Conservation (phyloP, 2,797 vertebrate genomes). For the Falco berigora region DNA sequence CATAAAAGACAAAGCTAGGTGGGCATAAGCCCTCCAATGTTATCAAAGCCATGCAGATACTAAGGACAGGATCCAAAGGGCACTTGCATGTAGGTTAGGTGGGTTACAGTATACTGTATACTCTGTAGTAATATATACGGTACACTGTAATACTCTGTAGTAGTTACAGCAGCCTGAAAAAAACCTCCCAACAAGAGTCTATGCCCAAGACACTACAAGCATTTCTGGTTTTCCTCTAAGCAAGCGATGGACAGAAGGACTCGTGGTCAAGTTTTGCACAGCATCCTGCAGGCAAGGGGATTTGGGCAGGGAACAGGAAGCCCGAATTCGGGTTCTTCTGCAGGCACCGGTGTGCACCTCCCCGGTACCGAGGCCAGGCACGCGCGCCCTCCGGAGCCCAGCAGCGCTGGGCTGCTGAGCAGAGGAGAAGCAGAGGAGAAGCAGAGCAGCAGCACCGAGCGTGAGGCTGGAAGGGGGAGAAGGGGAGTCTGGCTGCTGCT, state of each 20-base stretch:
- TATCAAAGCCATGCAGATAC: not conserved
- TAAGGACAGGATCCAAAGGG: not conserved
- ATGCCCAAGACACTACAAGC: not conserved
- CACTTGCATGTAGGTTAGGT: not conserved
- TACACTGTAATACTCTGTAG: not conserved
- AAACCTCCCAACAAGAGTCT: fast-evolving
- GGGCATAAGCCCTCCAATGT: not conserved
- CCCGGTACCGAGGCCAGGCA: fast-evolving
- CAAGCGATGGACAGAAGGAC: not conserved
- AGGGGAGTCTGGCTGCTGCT: fast-evolving
- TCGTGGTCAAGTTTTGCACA: not conserved
- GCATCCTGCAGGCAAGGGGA: not conserved
- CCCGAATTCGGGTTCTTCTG: fast-evolving
- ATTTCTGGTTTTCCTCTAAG: not conserved
- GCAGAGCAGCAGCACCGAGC: not conserved
- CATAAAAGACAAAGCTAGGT: not conserved
- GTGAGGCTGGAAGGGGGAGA: not conserved
- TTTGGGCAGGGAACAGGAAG: not conserved
- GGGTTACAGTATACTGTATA: not conserved
- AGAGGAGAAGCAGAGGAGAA: not conserved
- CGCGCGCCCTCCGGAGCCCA: not conserved
- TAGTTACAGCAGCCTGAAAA: not conserved
- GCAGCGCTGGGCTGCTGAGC: fast-evolving
- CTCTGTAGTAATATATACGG: too few species aligned
- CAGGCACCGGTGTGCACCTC: not conserved